Base-by-base conservation (phyloP, 2,113 vertebrate species). In the Odontophorus gujanensis region DNA sequence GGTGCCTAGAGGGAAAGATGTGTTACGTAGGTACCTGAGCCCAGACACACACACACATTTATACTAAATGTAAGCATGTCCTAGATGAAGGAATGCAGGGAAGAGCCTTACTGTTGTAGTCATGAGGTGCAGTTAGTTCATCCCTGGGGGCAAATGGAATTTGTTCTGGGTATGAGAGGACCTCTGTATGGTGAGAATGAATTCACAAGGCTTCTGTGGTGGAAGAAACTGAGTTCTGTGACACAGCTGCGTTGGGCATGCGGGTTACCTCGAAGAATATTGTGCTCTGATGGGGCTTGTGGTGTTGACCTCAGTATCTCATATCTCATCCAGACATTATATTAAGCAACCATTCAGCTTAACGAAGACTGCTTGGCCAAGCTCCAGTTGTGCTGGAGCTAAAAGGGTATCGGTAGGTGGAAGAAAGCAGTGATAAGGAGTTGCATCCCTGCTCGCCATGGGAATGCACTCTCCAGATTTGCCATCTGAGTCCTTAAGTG, bases 11-110 rank as follows among this genome's bases (percentile, higher is more conserved):
- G 47, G 25, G 40, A 12, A 63, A 17, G 8, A 7, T 22, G 30
- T 59, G 28, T 13, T 17, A 16, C 19, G 2, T 55, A 55, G 26
- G 5, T 79, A 7, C 7, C 4, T 24, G 9, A 7, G 7, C 7
- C 11, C 19, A 28, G 36, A 24, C 45, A 38, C 22, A 28, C 1
- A 2, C 12, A 20, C 1, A 3, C 22, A 22, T 3, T 1, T 2
- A 1, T 50, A 30, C 38, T 74, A 26, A 28, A 28, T 40, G 68
- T 45, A 43, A 77, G 36, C 11, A 2, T 50, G 50, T 88, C 19
- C 57, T 57, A 59, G 63, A 81, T 76, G 72, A 69, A 80, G 58
- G 28, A 87, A 32, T 0, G 3, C 40, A 26, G 0, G 3, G 32
- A 65, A n/a, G 10, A 90, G 22, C 65, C n/a, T 74, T 81, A 82